phyloP scores from a whole-genome alignment of 2,113 vertebrate species.

The Pseudopipra pipra region DNA sequence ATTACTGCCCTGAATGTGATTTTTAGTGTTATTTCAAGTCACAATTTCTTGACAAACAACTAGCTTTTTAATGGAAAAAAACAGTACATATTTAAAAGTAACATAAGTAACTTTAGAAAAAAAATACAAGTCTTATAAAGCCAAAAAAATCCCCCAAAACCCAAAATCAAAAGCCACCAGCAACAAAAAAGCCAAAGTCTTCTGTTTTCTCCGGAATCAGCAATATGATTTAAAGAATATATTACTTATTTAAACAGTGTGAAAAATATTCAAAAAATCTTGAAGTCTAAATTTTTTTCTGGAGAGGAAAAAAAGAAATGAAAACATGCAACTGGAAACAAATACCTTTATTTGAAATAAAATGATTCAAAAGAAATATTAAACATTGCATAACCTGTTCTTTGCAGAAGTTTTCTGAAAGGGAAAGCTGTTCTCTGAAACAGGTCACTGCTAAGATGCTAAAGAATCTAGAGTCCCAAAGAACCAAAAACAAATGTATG shows the following conservation, averaged over 20 bases:
- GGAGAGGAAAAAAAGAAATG: not conserved
- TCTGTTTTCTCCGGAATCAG: not conserved
- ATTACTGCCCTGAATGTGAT: not conserved
- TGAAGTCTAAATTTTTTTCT: not conserved
- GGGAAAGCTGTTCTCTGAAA: not conserved
- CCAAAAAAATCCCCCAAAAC: not conserved
- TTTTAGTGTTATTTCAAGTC: not conserved
- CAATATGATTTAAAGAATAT: not conserved
- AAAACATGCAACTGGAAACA: not conserved
- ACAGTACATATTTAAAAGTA: not conserved
- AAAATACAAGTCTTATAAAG: not conserved
- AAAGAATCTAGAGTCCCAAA: not conserved
- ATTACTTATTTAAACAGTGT: not conserved
- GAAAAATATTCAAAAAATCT: not conserved
- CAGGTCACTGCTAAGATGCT: not conserved
- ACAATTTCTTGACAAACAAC: not conserved
- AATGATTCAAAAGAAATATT: not conserved
- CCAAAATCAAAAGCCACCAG: not conserved
- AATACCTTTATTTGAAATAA: not conserved
- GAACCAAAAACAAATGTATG: not conserved
- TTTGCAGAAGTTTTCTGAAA: not conserved
- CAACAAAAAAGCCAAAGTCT: not conserved
- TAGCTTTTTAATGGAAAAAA: not conserved
- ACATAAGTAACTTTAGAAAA: not conserved
- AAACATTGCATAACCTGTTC: not conserved